Base-by-base conservation (phyloP, 35 echinoderm and acorn worm genomes). In the Ophioderma brevispina region DNA sequence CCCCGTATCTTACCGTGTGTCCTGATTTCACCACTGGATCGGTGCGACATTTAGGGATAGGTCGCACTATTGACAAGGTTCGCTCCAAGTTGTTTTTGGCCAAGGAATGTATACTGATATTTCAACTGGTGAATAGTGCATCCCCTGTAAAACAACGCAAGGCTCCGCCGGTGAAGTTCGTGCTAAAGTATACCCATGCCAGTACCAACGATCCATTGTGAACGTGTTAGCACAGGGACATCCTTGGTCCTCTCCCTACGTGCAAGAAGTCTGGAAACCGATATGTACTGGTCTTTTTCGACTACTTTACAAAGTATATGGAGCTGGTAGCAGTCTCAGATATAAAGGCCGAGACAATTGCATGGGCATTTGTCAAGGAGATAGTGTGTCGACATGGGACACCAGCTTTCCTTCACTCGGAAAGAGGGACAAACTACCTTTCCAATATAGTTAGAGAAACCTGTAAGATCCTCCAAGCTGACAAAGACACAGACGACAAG, bases 251-350 rank as follows among this genome's bases (percentile, higher is more conserved):
- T 21, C 8, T 52, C 21, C 46, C 46, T 52, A 52, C 46, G 8
- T 52, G 46, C 21, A 8, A 52, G 21, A 21, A 21, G 8, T 11
- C 46, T 52, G 46, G 21, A 21, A 8, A 52, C 46, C n/a, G n/a
- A n/a, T n/a, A n/a, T n/a, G n/a, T n/a, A n/a, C n/a, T n/a, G n/a
- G n/a, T n/a, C n/a, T n/a, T 76, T 91, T 36, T 85, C 10, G 81
- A 91, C 37, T 85, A 23, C 13, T 86, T 91, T 43, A 23, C 89
- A 8, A 91, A 91, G 43, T 91, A 91, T 78, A 42, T 91, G 5
- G 89, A 91, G 46, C 30, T 85, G 33, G 39, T 85, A 41, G 14
- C 80, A 31, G 39, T 85, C 10, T 35, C 35, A 14, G 64, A 85
- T 85, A 43, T 85, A 31, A 85, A 31, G 0, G 80, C 59, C 0